phyloP scores from a whole-genome alignment of 1,140 invertebrate species.

The Phenacoccus solenopsis region DNA sequence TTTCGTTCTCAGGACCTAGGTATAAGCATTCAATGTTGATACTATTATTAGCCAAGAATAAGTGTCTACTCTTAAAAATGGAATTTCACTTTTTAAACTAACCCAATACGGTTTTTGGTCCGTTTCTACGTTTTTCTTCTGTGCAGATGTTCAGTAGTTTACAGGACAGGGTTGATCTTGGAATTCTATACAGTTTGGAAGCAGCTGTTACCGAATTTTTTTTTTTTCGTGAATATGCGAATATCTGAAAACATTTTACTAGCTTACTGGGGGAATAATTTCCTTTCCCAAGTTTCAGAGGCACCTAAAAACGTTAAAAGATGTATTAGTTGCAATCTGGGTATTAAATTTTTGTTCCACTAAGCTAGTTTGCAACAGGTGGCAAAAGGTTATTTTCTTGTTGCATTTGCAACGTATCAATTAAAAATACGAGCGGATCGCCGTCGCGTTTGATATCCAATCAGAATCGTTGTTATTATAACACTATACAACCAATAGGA shows the following conservation, averaged over 20 bases:
- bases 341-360: too few relatives aligned
- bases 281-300: not conserved
- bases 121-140: not conserved
- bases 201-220: not conserved
- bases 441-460: too few relatives aligned
- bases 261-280: not conserved
- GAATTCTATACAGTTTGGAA: not conserved
- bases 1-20: constrained; percentile 4
- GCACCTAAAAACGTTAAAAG: too few relatives aligned
- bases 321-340: too few relatives aligned
- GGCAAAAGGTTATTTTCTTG: too few relatives aligned
- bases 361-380: too few relatives aligned
- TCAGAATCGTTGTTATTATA: too few relatives aligned
- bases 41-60: not conserved
- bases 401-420: too few relatives aligned
- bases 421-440: too few relatives aligned
- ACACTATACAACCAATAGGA: too few relatives aligned
- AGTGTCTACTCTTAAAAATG: not conserved
- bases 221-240: constrained; percentile 20
- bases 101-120: not conserved
- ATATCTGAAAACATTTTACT: not conserved
- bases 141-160: not conserved
- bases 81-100: not conserved
- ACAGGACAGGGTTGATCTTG: not conserved
- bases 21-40: not conserved